These are phyloP conservation scores for Portevinia maculata DNA, from an alignment of 2,888 invertebrate genomes.

Conservation along the genomic window DNA sequence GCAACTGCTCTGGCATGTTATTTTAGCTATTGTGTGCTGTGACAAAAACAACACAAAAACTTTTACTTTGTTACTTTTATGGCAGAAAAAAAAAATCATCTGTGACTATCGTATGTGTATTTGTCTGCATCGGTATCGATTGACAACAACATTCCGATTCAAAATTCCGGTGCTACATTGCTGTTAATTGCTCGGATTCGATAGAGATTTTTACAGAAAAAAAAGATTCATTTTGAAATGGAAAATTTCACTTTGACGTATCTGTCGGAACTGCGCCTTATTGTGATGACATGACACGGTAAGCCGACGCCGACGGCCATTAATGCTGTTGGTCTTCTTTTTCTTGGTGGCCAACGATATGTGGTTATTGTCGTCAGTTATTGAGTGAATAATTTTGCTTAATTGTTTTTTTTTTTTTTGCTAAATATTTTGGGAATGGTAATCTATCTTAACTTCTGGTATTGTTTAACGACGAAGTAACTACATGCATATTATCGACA, in stretches of 20 bases:
- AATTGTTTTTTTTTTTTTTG: too few species aligned
- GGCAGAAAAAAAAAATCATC: conserved; percentile 16
- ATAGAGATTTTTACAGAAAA: conserved; percentile 20
- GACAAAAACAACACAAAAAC: conserved; percentile 41
- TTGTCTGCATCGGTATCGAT: conserved; percentile 18
- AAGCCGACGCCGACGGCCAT: too few species aligned
- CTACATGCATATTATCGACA: background rate
- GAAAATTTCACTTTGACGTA: conserved; percentile 47
- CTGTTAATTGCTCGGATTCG: conserved; percentile 38
- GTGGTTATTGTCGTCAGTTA: too few species aligned
- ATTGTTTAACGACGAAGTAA: conserved; percentile 24
- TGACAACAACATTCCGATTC: conserved; percentile 34
- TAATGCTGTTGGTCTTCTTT: too few species aligned
- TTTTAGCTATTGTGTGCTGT: background rate
- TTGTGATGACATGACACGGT: background rate
- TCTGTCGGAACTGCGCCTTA: background rate
- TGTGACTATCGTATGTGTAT: background rate
- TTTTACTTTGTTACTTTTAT: conserved; percentile 49
- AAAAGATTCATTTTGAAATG: conserved; percentile 11
- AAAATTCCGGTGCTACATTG: conserved; percentile 25
- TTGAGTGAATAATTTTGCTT: too few species aligned
- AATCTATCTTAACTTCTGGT: conserved; percentile 2
- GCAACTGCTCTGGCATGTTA: too few species aligned
- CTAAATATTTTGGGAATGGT: too few species aligned
- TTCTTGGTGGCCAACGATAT: too few species aligned